phyloP scores from a whole-genome alignment of 2,888 invertebrate genomes.

The Camponotus fellah region DNA sequence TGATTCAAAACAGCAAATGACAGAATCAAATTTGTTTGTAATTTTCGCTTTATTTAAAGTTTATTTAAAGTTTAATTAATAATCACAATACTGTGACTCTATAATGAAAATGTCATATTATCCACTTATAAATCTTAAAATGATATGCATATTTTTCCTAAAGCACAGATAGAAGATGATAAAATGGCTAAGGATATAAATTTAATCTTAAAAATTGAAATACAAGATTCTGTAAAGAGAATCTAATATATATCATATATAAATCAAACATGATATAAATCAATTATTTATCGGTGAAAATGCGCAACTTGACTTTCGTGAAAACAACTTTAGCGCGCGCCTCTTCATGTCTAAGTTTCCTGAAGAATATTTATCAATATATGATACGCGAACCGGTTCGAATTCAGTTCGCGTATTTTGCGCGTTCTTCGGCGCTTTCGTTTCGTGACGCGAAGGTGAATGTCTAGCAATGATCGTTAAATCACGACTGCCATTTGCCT shows the following conservation, averaged over 20 bases:
- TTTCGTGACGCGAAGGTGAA: constrained; percentile 41
- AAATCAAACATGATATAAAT: background rate
- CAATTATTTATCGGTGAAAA: background rate
- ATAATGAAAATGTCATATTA: constrained; percentile 1
- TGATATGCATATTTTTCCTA: background rate
- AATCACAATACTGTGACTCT: background rate
- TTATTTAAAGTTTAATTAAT: constrained; percentile 13
- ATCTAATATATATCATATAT: background rate
- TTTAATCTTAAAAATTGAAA: background rate
- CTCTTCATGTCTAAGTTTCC: background rate
- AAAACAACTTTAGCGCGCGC: background rate
- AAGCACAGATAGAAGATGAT: background rate
- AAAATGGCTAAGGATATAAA: background rate
- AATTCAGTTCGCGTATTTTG: constrained; percentile 19
- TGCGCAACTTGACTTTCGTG: background rate
- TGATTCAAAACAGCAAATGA: background rate
- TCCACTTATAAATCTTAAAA: background rate
- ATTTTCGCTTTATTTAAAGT: constrained; percentile 9
- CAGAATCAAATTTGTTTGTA: constrained; percentile 18
- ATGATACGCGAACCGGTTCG: background rate
- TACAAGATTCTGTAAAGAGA: background rate
- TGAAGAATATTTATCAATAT: constrained; percentile 17
- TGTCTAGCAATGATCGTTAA: constrained; percentile 47
- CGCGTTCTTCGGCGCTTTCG: constrained; percentile 6
- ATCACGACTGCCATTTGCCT: constrained; percentile 43